Evolutionary conservation across 2,888 invertebrate species (phyloP).

Genomic region (Troides oblongomaculatus): DNA sequence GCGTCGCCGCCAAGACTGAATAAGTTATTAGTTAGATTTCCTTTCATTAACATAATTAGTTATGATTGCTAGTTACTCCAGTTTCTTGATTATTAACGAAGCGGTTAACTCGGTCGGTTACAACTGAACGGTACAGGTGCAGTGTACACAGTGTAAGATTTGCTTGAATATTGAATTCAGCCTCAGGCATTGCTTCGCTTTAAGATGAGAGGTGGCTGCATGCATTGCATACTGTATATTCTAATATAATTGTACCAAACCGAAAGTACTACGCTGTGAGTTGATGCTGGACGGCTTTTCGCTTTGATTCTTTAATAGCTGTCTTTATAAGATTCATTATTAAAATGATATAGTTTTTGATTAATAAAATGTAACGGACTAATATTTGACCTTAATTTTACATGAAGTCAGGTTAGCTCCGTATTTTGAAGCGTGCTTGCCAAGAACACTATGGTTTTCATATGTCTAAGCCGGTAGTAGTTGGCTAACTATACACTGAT

Average conservation of each 20-base stretch:
- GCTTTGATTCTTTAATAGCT: no score
- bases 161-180: slow-evolving; percentile 22
- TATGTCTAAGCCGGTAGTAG: no score
- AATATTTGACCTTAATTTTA: no score
- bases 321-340: no score
- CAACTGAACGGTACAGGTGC: slow-evolving; percentile 8
- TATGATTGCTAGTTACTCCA: not conserved
- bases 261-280: not conserved
- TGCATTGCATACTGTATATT: slow-evolving; percentile 3
- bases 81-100: slow-evolving; percentile 16
- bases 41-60: slow-evolving; percentile 19
- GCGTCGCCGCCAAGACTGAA: not conserved
- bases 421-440: no score
- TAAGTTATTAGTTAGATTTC: slow-evolving; percentile 6
- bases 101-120: slow-evolving; percentile 9
- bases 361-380: no score
- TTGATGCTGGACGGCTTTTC: no score
- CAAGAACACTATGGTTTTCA: no score
- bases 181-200: slow-evolving; percentile 16
- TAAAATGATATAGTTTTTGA: no score
- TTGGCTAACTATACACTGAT: no score
- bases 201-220: slow-evolving; percentile 5
- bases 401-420: no score
- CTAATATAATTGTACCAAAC: not conserved
- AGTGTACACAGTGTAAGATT: slow-evolving; percentile 13